phyloP scores from a whole-genome alignment of 2,888 invertebrate genomes.

The Baccha elongata region DNA sequence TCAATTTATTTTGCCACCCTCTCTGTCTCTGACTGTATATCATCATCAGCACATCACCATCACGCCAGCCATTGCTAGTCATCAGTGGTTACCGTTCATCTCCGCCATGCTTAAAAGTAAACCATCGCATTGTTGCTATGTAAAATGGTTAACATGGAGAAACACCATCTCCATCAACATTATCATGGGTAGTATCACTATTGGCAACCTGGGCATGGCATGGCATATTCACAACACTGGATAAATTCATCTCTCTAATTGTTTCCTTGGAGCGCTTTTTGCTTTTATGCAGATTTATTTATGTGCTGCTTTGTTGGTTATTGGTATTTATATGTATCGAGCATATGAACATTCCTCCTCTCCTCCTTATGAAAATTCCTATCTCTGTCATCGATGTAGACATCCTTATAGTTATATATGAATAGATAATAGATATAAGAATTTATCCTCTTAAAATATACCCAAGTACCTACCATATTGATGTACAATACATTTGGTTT shows the following conservation, averaged over 20 bases:
- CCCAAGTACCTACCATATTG: background rate
- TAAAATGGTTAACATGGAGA: background rate
- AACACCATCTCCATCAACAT: slow-evolving; percentile 36
- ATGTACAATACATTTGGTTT: slow-evolving; percentile 42
- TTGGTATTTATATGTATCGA: slow-evolving; percentile 23
- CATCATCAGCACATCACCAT: slow-evolving; percentile 38
- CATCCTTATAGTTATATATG: no score
- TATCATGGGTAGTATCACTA: slow-evolving; percentile 25
- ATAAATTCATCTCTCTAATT: slow-evolving; percentile 70
- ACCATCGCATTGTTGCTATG: slow-evolving; percentile 15
- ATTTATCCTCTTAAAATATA: background rate
- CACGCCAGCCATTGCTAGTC: slow-evolving; percentile 9
- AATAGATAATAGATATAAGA: no score
- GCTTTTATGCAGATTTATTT: slow-evolving; percentile 67
- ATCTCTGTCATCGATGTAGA: no score
- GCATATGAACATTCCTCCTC: slow-evolving; percentile 16
- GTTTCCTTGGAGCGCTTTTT: slow-evolving; percentile 67
- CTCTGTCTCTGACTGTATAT: background rate
- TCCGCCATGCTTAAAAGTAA: slow-evolving; percentile 39
- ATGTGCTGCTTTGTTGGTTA: slow-evolving; percentile 31
- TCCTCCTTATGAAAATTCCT: no score
- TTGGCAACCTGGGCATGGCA: slow-evolving; percentile 34
- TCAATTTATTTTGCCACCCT: slow-evolving; percentile 24
- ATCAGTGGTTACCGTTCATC: slow-evolving; percentile 39
- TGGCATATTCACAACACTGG: slow-evolving; percentile 29